Percentiles rank a stretch among this genome's conserved stretches.
Evolutionary conservation across 2,113 vertebrate species (phyloP).

Genomic region (Callithrix jacchus): DNA sequence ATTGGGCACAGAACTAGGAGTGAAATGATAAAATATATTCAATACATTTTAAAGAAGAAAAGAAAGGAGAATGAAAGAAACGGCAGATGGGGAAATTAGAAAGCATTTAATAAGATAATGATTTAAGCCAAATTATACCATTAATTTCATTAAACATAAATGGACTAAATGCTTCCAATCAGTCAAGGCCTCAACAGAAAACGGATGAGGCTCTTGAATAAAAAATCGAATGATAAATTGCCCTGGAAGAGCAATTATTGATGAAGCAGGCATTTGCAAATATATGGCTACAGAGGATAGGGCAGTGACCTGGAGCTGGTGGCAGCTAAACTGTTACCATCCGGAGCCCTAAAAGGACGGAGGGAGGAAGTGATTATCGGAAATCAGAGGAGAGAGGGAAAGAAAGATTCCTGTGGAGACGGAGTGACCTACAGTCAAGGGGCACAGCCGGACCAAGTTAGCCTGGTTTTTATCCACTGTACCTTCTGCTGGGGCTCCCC

Average conservation of each 20-base stretch:
- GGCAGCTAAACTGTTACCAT: background rate
- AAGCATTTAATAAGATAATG: background rate
- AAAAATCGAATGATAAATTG: too few relatives aligned
- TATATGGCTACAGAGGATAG: background rate
- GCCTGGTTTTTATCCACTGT: background rate
- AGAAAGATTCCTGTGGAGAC: too few relatives aligned
- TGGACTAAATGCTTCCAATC: background rate
- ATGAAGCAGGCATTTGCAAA: background rate
- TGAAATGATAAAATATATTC: background rate
- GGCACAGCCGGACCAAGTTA: too few relatives aligned
- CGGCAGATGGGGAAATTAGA: conserved; percentile 6
- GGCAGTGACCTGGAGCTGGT: background rate
- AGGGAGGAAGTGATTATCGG: background rate
- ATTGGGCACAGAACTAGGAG: background rate
- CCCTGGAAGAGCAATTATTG: background rate
- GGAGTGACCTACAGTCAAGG: background rate
- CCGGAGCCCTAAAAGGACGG: background rate
- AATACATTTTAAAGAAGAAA: background rate
- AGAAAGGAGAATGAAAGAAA: background rate
- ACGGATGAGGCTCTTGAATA: background rate
- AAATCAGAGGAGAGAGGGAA: background rate
- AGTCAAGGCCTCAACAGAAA: background rate
- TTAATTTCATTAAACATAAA: background rate
- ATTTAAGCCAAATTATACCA: background rate
- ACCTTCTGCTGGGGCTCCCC: background rate